phyloP scores from a whole-genome alignment of 1,140 invertebrate species.

The Lycorma delicatula region DNA sequence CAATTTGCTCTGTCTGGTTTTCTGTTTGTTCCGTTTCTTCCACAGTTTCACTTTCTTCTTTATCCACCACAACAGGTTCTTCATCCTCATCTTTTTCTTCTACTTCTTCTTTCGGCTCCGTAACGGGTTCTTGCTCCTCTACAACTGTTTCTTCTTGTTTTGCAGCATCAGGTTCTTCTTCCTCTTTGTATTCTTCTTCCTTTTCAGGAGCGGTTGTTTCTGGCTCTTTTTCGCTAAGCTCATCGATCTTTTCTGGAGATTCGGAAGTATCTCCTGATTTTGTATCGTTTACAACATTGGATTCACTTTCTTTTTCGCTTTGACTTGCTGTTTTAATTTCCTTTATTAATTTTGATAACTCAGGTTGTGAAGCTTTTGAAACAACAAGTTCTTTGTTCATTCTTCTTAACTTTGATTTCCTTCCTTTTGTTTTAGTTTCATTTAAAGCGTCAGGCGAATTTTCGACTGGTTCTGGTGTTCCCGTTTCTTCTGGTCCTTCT shows the following conservation, averaged over 20 bases:
- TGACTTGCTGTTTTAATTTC: background rate
- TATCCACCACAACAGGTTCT: conserved; percentile 19
- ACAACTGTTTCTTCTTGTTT: conserved; percentile 35
- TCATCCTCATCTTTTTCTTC: conserved; percentile 2
- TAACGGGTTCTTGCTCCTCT: conserved; percentile 33
- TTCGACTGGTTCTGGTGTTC: no score
- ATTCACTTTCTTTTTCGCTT: conserved; percentile 1
- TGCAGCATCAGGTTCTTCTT: conserved; percentile 29
- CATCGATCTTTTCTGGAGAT: no score
- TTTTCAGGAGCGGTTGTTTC: no score
- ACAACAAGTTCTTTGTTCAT: background rate
- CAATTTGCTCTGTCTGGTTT: background rate
- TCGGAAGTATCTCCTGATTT: no score
- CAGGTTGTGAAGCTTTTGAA: background rate
- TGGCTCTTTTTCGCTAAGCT: no score
- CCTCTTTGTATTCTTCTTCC: conserved; percentile 11
- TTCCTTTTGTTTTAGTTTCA: conserved; percentile 8
- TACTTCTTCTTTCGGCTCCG: conserved; percentile 20
- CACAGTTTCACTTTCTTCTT: conserved; percentile 24
- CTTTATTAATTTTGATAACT: conserved; percentile 8
- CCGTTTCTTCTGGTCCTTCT: no score
- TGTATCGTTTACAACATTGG: no score
- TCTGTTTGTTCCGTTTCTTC: conserved; percentile 21
- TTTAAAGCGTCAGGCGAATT: background rate
- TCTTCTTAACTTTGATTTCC: conserved; percentile 2